Evolutionary conservation across 1,140 invertebrate genomes (phyloP).

Genomic region (Lepidurus apus): DNA sequence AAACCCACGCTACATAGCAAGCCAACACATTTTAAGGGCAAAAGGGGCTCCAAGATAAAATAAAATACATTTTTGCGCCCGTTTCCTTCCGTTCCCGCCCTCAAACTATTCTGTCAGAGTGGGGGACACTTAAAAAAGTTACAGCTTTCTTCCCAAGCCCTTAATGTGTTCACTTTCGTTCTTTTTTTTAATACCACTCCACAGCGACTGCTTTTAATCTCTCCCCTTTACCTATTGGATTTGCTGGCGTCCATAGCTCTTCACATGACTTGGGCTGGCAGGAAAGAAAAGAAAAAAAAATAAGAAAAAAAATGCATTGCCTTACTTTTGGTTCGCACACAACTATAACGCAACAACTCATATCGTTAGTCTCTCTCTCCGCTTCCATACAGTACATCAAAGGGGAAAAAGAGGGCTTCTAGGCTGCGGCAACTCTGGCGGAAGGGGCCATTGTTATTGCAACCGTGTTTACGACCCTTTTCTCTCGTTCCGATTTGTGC

Average conservation of each 20-base stretch:
- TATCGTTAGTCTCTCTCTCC: background rate
- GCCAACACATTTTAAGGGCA: background rate
- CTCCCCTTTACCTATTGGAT: background rate
- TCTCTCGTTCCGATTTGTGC: conserved; percentile 14
- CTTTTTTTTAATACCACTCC: background rate
- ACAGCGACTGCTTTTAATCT: background rate
- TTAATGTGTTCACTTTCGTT: background rate
- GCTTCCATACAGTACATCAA: background rate
- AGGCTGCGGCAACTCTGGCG: conserved; percentile 10
- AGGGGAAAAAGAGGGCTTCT: conserved; percentile 1
- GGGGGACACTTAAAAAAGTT: conserved; percentile 4
- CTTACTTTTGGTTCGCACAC: conserved; percentile 1
- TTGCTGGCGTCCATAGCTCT: background rate
- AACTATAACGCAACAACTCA: conserved; percentile 13
- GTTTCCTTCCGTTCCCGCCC: background rate
- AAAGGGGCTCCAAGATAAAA: background rate
- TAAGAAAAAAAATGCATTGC: background rate
- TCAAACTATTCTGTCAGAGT: background rate
- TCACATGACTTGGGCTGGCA: background rate
- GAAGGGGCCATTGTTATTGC: conserved; percentile 16
- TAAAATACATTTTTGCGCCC: background rate
- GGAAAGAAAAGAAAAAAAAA: background rate
- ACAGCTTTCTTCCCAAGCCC: conserved; percentile 18
- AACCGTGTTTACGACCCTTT: conserved; percentile 18
- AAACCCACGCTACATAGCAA: background rate